A percentile compares a stretch with the other conserved stretches of the same genome.
Evolutionary conservation across 1,140 invertebrate genomes (phyloP).

Genomic region (Danaus melanippus): DNA sequence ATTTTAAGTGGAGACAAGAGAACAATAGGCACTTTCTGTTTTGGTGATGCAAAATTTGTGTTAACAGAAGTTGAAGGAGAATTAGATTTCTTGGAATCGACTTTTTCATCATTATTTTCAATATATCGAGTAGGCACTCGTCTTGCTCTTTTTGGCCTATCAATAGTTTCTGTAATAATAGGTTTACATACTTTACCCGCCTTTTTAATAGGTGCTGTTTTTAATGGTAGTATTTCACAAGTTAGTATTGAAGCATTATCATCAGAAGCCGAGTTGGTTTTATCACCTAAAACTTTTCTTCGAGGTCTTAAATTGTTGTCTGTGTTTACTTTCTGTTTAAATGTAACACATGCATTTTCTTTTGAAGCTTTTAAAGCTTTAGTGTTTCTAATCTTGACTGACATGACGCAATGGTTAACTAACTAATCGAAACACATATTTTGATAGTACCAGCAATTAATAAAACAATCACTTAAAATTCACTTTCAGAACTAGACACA

Average conservation of each 20-base stretch:
- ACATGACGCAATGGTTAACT: slow-evolving; percentile 35
- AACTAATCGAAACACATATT: slow-evolving; percentile 5
- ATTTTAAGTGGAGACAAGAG: slow-evolving; percentile 29
- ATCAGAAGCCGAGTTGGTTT: slow-evolving; percentile 60
- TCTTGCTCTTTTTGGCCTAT: slow-evolving; percentile 33
- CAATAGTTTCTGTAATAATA: slow-evolving; percentile 8
- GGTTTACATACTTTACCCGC: background rate
- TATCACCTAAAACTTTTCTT: slow-evolving; percentile 50
- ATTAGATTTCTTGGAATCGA: slow-evolving; percentile 27
- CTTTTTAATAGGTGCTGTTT: slow-evolving; percentile 9
- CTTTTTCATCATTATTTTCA: slow-evolving; percentile 30
- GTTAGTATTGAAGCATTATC: slow-evolving; percentile 38
- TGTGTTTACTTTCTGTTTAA: slow-evolving; percentile 22
- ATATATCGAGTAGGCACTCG: slow-evolving; percentile 39
- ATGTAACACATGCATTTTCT: slow-evolving; percentile 39
- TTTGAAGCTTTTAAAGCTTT: slow-evolving; percentile 39
- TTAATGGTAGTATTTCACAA: slow-evolving; percentile 15
- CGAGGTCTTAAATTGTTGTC: slow-evolving; percentile 23
- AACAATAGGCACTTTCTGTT: slow-evolving; percentile 3
- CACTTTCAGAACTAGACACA: too few species aligned
- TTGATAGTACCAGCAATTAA: too few species aligned
- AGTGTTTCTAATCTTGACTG: slow-evolving; percentile 40
- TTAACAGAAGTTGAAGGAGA: slow-evolving; percentile 2
- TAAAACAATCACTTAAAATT: too few species aligned
- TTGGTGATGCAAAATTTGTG: slow-evolving; percentile 1